Evolutionary conservation across 2,888 invertebrate genomes (phyloP).

Genomic region (Calameuta idolon): DNA sequence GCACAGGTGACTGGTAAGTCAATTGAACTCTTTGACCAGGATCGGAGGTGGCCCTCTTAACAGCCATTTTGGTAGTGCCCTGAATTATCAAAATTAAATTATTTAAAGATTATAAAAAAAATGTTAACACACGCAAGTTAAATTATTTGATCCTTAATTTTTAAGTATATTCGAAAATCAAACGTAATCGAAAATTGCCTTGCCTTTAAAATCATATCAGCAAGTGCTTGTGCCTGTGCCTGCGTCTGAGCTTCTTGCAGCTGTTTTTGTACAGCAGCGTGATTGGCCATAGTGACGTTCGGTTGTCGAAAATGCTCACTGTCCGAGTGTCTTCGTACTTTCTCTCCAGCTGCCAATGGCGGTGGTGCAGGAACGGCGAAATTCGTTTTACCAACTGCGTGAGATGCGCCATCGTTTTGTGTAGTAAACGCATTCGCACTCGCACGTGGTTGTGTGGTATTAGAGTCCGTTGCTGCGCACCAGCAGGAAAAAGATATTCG

Average conservation of each 20-base stretch:
- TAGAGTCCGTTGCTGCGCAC: slow-evolving; percentile 58
- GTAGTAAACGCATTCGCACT: slow-evolving; percentile 36
- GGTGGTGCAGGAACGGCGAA: slow-evolving; percentile 74
- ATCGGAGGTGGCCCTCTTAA: slow-evolving; percentile 81
- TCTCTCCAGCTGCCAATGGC: slow-evolving; percentile 65
- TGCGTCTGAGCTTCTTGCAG: slow-evolving; percentile 66
- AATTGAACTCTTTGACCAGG: slow-evolving; percentile 76
- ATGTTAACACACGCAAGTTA: background rate
- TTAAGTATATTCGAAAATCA: background rate
- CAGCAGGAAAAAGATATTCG: slow-evolving; percentile 19
- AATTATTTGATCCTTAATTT: background rate
- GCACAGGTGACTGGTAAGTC: slow-evolving; percentile 60
- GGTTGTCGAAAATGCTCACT: slow-evolving; percentile 70
- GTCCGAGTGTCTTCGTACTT: slow-evolving; percentile 72
- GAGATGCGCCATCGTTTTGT: slow-evolving; percentile 49
- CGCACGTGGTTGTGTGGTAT: slow-evolving; percentile 39
- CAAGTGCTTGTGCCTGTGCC: slow-evolving; percentile 82
- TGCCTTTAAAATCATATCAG: slow-evolving; percentile 79
- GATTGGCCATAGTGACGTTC: slow-evolving; percentile 58
- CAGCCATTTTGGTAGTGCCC: slow-evolving; percentile 70
- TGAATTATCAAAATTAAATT: slow-evolving; percentile 34
- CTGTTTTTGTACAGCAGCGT: slow-evolving; percentile 60
- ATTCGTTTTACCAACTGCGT: slow-evolving; percentile 64
- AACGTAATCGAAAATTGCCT: background rate
- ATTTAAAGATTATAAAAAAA: background rate